Conservation (phyloP, 1,140 invertebrate genomes). For the Lasioglossum albipes region DNA sequence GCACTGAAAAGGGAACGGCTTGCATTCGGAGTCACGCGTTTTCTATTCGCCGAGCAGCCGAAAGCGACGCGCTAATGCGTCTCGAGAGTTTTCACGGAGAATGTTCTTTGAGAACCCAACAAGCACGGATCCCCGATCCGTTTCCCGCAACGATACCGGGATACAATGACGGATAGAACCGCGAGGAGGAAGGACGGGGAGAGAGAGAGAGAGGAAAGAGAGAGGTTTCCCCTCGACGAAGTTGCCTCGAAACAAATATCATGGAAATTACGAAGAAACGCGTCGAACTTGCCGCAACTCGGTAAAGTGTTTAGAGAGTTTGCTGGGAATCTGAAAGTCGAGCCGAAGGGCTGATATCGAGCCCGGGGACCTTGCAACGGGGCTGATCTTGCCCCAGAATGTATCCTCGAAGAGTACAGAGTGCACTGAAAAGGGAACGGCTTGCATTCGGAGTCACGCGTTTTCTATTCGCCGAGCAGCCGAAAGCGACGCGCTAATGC, state of each 20-base stretch:
- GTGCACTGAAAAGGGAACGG: neutral
- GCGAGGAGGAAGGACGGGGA: no score
- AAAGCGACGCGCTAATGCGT: conserved; percentile 10
- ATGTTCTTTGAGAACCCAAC: conserved; percentile 18
- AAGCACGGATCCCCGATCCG: neutral
- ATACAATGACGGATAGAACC: conserved; percentile 26
- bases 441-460: conserved; percentile 5
- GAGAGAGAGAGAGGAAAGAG: neutral
- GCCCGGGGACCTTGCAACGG: neutral
- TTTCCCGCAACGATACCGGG: neutral
- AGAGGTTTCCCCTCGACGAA: conserved; percentile 6
- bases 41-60: neutral
- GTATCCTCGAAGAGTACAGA: neutral
- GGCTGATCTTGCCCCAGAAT: neutral
- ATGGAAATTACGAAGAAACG: conserved; percentile 47
- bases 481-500: conserved; percentile 2
- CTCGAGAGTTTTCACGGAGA: conserved; percentile 21
- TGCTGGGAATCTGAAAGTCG: conserved; percentile 21
- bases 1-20: neutral
- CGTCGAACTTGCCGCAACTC: conserved; percentile 30
- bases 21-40: conserved; percentile 10
- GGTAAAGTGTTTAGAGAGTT: neutral
- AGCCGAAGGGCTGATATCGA: neutral
- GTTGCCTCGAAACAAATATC: conserved; percentile 45
- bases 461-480: conserved; percentile 2